These are phyloP conservation scores for Loxodonta africana DNA, from an alignment of 2,113 vertebrate genomes.

Conservation along the genomic window DNA sequence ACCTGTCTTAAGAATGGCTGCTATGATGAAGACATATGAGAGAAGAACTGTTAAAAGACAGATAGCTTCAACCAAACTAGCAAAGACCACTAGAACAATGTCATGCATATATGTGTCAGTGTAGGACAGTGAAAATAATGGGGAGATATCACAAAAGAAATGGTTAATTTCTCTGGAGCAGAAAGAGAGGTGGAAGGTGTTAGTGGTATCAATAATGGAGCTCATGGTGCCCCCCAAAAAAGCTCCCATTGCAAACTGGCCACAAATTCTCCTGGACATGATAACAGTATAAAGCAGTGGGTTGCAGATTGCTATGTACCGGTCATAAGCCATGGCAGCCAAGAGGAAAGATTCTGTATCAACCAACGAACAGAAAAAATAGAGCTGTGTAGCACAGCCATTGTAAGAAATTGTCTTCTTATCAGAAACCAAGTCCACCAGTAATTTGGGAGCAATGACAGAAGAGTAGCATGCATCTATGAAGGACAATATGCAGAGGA, in stretches of 20 bases:
- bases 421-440: constrained; percentile 61
- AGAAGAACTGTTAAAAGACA: constrained; percentile 65
- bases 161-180: constrained; percentile 70
- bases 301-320: constrained; percentile 67
- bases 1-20: constrained; percentile 19
- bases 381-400: constrained; percentile 72
- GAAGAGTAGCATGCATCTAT: constrained; percentile 77
- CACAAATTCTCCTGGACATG: constrained; percentile 56
- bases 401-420: constrained; percentile 77
- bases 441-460: constrained; percentile 77
- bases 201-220: constrained; percentile 48
- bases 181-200: constrained; percentile 47
- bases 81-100: constrained; percentile 69
- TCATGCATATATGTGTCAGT: constrained; percentile 64
- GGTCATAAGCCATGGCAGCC: constrained; percentile 80
- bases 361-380: constrained; percentile 80
- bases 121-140: constrained; percentile 77
- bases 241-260: constrained; percentile 40
- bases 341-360: constrained; percentile 80
- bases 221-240: constrained; percentile 59
- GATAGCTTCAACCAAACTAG: constrained; percentile 66
- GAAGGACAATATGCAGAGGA: constrained; percentile 75
- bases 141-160: constrained; percentile 79
- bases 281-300: constrained; percentile 40
- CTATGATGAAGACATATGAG: constrained; percentile 68